Base-by-base conservation (phyloP, 2,888 invertebrate genomes). In the Drosophila cognata region DNA sequence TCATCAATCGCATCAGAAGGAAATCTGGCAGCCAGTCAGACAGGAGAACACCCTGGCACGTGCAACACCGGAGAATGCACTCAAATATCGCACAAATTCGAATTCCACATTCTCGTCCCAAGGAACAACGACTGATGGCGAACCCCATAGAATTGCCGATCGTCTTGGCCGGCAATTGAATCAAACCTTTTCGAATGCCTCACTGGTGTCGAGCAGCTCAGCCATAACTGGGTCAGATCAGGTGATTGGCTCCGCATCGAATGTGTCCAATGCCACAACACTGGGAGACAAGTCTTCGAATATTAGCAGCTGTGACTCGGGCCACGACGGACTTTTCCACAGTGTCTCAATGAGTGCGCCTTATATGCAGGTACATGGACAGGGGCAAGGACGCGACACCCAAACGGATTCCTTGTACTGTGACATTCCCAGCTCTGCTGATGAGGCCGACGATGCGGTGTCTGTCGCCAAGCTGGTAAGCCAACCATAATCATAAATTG, bases 1-100 rank as follows among this genome's bases (percentile, higher is more conserved):
- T 86, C 96, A 95, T 91, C 94, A 95, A 55, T 95, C 95, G 84
- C 94, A 95, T 56, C 95, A 95, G 59, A 95, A 95, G 75, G 96
- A 96, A 92, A 94, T 95, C 74, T 95, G 95, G 94, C 95, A 95
- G 89, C 95, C 95, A 13, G 91, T 72, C 13, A 71, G 50, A 29
- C 76, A 81, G 43, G 74, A 74, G 2, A 59, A 74, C 10, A 65
- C 72, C 0, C 21, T 84, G 52, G 72, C 65, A 0, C 72, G 76
- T 7, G 77, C 84, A 6, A 88, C 88, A 1, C 88, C 85, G 16
- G 80, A 89, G 16, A 89, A 88, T 31, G 85, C 88, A 11, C 55
- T 87, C 8, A 87, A 86, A 56, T 88, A 88, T 61, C 64, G 73
- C 29, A 71, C 76, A 41, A 78, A 73, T 65, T 83, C 91, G 52